Percentiles rank a stretch among this genome's conserved stretches.
Conservation (phyloP, 92 coral and sea anemone species). For the Bergia puertoricense region DNA sequence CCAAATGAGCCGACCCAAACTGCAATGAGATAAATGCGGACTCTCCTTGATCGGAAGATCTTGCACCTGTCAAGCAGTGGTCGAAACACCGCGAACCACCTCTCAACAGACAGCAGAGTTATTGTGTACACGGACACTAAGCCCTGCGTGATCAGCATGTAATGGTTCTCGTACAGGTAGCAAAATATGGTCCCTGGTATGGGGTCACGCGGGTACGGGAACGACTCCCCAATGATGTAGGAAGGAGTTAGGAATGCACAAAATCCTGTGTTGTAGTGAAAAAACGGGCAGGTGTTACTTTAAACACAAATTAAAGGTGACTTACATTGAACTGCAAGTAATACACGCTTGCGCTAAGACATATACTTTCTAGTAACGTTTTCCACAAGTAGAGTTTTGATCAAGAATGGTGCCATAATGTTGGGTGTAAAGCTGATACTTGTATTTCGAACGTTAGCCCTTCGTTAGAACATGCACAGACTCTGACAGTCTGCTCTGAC, state of each 20-base stretch:
- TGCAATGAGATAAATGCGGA: conserved; percentile 50
- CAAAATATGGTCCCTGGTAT: conserved; percentile 56
- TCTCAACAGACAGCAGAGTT: conserved; percentile 71
- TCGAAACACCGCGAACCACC: conserved; percentile 87
- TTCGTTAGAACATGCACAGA: no score
- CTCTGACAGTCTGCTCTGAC: no score
- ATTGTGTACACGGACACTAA: conserved; percentile 81
- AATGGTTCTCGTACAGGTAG: conserved; percentile 61
- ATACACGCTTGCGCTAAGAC: not conserved
- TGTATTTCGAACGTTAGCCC: no score
- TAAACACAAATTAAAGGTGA: not conserved
- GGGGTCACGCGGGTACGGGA: conserved; percentile 29
- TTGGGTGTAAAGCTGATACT: no score
- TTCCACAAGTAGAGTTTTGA: no score
- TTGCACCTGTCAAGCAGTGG: conserved; percentile 59
- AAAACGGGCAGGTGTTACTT: not conserved
- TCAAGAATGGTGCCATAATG: no score
- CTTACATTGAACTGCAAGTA: no score
- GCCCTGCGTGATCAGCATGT: conserved; percentile 69
- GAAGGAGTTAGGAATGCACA: conserved; percentile 53
- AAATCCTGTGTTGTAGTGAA: conserved; percentile 42
- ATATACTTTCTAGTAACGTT: not conserved
- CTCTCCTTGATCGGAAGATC: conserved; percentile 54
- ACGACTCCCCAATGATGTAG: conserved; percentile 51
- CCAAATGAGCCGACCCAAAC: conserved; percentile 71